Evolutionary conservation across 2,113 vertebrate species (phyloP).

Genomic region (Sardina pilchardus): DNA sequence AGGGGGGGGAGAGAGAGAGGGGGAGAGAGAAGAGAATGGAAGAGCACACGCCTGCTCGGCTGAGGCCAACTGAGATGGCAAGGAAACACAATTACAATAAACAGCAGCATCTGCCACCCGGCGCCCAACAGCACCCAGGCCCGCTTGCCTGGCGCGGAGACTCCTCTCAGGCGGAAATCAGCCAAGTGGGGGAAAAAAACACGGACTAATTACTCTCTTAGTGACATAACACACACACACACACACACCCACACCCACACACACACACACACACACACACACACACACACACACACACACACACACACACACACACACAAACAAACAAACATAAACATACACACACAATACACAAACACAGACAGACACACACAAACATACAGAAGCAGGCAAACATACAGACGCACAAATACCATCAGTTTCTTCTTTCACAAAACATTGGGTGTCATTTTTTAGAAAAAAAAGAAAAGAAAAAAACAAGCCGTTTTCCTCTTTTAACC

Average conservation of each 20-base stretch:
- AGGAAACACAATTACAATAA: conserved; percentile 39
- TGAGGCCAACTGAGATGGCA: conserved; percentile 21
- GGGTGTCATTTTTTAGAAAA: too few species aligned
- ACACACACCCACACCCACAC: conserved; percentile 14
- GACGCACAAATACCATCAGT: neutral
- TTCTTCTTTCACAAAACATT: neutral
- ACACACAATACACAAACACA: conserved; percentile 15
- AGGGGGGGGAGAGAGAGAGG: neutral
- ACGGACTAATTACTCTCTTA: conserved; percentile 40
- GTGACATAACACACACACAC: conserved; percentile 21
- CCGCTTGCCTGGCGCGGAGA: conserved; percentile 32
- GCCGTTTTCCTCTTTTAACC: neutral
- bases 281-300: neutral
- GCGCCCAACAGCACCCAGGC: conserved; percentile 2
- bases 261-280: neutral
- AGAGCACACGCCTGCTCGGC: neutral
- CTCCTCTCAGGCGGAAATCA: conserved; percentile 42
- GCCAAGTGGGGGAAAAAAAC: conserved; percentile 37
- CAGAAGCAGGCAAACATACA: neutral
- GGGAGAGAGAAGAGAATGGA: neutral
- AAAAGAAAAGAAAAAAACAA: neutral
- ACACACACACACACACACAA: neutral
- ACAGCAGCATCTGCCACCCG: conserved; percentile 41
- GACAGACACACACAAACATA: conserved; percentile 10
- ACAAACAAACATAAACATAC: neutral